Conservation (phyloP, 2,113 vertebrate species). For the Peucedramus taeniatus region DNA sequence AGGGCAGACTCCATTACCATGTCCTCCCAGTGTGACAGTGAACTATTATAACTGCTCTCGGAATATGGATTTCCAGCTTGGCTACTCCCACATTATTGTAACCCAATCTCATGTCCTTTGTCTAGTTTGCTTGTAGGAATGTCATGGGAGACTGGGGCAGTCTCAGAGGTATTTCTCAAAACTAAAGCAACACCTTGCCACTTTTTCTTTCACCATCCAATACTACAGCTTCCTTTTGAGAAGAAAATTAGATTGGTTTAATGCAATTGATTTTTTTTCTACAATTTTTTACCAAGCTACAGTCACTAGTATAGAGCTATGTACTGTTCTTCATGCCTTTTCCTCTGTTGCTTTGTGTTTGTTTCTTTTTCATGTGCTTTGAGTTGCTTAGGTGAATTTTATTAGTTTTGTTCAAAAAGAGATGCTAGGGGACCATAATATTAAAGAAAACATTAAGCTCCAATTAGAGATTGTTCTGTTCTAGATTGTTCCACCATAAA, state of each 20-base stretch:
- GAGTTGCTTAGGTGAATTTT: neutral
- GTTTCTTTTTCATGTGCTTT: neutral
- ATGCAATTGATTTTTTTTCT: neutral
- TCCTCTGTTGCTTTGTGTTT: neutral
- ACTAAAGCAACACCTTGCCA: neutral
- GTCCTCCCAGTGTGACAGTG: neutral
- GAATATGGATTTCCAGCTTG: constrained; percentile 32
- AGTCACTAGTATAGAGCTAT: neutral
- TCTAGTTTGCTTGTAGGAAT: neutral
- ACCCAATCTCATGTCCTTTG: neutral
- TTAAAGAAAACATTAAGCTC: neutral
- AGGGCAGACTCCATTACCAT: neutral
- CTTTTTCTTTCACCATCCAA: neutral
- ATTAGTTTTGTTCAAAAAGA: neutral
- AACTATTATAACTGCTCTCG: constrained; percentile 23
- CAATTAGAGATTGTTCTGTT: neutral
- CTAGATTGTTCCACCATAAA: neutral
- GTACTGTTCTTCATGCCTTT: neutral
- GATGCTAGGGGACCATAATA: neutral
- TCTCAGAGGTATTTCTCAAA: neutral
- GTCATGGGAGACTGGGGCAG: neutral
- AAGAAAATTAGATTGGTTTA: neutral
- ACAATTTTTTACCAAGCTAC: neutral
- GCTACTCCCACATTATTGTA: neutral
- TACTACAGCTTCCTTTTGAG: neutral